Conservation (phyloP, 2,797 vertebrate genomes). For the Rhinatrema bivittatum region DNA sequence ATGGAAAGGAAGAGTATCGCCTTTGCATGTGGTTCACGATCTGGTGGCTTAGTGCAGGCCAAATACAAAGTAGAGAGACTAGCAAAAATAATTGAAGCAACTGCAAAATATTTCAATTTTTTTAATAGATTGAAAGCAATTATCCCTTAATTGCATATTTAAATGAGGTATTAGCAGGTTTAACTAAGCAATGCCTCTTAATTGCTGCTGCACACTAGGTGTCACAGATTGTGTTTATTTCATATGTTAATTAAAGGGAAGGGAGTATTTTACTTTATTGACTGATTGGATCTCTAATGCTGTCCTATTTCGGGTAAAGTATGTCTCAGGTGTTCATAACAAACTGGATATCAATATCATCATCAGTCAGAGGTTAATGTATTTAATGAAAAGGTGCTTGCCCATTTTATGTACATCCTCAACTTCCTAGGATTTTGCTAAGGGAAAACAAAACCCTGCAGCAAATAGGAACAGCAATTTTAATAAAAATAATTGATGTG, state of each 20-base stretch:
- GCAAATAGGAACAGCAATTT: slow-evolving; percentile 26
- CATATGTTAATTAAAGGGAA: slow-evolving; percentile 83
- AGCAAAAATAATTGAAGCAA: slow-evolving; percentile 58
- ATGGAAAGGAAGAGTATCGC: slow-evolving; percentile 28
- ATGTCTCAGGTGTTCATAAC: slow-evolving; percentile 67
- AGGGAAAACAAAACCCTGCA: slow-evolving; percentile 14
- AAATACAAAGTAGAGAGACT: slow-evolving; percentile 46
- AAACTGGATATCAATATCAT: slow-evolving; percentile 69
- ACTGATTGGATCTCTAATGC: slow-evolving; percentile 54
- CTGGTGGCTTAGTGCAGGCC: slow-evolving; percentile 30
- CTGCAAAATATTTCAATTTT: slow-evolving; percentile 74
- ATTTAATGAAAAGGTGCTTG: slow-evolving; percentile 49
- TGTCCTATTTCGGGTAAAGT: slow-evolving; percentile 51
- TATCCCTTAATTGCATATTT: slow-evolving; percentile 84
- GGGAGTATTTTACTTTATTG: slow-evolving; percentile 71
- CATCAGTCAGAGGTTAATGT: slow-evolving; percentile 66
- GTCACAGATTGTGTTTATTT: slow-evolving; percentile 78
- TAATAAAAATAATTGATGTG: slow-evolving; percentile 32
- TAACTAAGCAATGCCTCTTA: slow-evolving; percentile 86
- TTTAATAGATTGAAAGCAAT: slow-evolving; percentile 84
- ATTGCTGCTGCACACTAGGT: slow-evolving; percentile 87
- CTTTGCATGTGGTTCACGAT: slow-evolving; percentile 35
- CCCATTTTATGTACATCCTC: slow-evolving; percentile 34
- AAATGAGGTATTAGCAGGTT: slow-evolving; percentile 81
- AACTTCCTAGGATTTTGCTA: slow-evolving; percentile 18